phyloP scores from a whole-genome alignment of 2,113 vertebrate genomes.

The Nycticryphes semicollaris region DNA sequence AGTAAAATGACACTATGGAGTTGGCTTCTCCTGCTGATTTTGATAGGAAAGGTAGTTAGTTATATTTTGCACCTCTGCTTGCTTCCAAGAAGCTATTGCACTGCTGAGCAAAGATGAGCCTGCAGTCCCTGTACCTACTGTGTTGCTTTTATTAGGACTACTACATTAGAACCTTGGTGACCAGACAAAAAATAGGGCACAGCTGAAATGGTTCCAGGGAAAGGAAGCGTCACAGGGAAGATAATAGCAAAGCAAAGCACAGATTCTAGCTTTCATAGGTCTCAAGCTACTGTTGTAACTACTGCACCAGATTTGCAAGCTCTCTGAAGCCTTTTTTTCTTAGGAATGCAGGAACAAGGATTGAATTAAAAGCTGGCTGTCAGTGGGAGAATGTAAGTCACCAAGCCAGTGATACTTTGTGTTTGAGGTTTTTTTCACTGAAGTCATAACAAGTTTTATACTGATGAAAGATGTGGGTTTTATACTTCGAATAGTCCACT shows the following conservation, averaged over 20 bases:
- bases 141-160: constrained; percentile 56
- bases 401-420: neutral
- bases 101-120: constrained; percentile 49
- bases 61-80: constrained; percentile 48
- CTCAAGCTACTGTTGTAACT: neutral
- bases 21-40: constrained; percentile 48
- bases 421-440: neutral
- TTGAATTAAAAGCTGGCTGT: neutral
- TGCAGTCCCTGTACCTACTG: constrained; percentile 28
- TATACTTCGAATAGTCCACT: neutral
- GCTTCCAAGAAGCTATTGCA: constrained; percentile 46
- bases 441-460: neutral
- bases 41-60: constrained; percentile 37
- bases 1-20: neutral
- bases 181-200: constrained; percentile 29
- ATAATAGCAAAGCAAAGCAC: neutral
- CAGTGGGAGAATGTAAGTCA: neutral
- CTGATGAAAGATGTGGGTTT: neutral
- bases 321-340: neutral
- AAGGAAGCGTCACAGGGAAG: neutral
- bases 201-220: constrained; percentile 24
- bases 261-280: neutral
- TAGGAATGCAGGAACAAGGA: neutral
- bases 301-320: neutral
- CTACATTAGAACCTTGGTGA: constrained; percentile 35